Percentiles rank a stretch among this genome's conserved stretches.
These are phyloP conservation scores for Monodelphis domestica DNA, from an alignment of 2,797 vertebrate species.

Conservation along the genomic window DNA sequence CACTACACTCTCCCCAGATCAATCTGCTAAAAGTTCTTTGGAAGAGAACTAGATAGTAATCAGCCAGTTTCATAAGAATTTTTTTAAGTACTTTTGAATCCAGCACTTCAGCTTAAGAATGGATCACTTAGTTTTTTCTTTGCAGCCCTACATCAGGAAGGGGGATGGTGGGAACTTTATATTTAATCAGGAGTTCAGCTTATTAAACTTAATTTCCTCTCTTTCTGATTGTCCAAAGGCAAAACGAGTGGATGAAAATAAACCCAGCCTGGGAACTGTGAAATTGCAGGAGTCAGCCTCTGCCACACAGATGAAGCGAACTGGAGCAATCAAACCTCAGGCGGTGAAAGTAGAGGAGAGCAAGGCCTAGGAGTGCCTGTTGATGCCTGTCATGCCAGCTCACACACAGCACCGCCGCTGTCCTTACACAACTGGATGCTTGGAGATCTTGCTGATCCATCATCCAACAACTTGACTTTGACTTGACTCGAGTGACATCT, in stretches of 20 bases:
- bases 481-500: conserved; percentile 69
- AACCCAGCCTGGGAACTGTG: conserved; percentile 86
- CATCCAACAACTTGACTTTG: conserved; percentile 28
- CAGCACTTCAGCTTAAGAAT: not conserved
- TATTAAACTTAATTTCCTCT: conserved; percentile 59
- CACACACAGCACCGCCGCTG: conserved; percentile 64
- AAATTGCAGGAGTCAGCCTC: conserved; percentile 91
- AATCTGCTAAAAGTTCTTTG: not conserved
- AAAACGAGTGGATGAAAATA: conserved; percentile 92
- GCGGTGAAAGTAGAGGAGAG: conserved; percentile 94
- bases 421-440: conserved; percentile 65
- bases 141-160: conserved; percentile 31
- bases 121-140: conserved; percentile 1
- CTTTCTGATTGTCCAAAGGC: conserved; percentile 83
- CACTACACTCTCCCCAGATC: not conserved
- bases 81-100: not conserved
- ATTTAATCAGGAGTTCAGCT: not conserved
- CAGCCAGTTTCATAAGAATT: not conserved
- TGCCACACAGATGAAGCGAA: conserved; percentile 91
- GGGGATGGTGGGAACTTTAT: not conserved
- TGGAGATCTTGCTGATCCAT: conserved; percentile 60
- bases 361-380: conserved; percentile 88
- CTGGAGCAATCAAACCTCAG: conserved; percentile 95
- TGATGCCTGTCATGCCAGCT: conserved; percentile 32
- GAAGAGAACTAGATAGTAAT: not conserved